Conservation (phyloP, 1,140 invertebrate genomes). For the Rhopalosiphum maidis region DNA sequence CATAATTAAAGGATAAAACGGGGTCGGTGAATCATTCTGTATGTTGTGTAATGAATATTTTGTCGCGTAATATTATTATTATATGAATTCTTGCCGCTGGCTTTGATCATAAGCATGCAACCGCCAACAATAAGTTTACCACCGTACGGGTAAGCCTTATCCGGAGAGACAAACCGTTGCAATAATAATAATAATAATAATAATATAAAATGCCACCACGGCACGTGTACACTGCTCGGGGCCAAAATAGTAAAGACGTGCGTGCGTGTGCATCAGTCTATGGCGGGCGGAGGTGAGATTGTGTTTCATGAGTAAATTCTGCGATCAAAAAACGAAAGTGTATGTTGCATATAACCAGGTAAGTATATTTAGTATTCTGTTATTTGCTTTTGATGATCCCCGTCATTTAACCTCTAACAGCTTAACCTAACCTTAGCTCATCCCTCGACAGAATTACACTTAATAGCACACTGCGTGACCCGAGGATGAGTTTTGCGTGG, state of each 20-base stretch:
- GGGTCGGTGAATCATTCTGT: background rate
- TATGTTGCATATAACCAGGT: background rate
- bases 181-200: conserved; percentile 17
- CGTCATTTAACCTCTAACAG: background rate
- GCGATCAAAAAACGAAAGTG: background rate
- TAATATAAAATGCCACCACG: background rate
- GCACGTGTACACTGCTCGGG: too few species aligned
- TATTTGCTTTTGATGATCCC: too few species aligned
- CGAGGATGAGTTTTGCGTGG: too few species aligned
- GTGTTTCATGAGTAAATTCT: background rate
- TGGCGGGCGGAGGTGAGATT: background rate
- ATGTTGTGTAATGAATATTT: background rate
- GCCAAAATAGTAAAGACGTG: too few species aligned
- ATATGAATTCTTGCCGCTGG: background rate
- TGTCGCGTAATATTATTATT: background rate
- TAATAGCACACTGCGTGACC: too few species aligned
- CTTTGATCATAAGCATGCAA: background rate
- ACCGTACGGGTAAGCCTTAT: background rate
- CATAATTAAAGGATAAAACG: background rate
- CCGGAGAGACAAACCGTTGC: background rate
- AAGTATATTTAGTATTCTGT: background rate
- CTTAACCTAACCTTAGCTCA: too few species aligned
- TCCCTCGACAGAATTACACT: too few species aligned
- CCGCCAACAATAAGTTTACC: background rate
- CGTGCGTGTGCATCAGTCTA: background rate